Conservation (phyloP, 2,797 vertebrate species). For the Amblyraja radiata region DNA sequence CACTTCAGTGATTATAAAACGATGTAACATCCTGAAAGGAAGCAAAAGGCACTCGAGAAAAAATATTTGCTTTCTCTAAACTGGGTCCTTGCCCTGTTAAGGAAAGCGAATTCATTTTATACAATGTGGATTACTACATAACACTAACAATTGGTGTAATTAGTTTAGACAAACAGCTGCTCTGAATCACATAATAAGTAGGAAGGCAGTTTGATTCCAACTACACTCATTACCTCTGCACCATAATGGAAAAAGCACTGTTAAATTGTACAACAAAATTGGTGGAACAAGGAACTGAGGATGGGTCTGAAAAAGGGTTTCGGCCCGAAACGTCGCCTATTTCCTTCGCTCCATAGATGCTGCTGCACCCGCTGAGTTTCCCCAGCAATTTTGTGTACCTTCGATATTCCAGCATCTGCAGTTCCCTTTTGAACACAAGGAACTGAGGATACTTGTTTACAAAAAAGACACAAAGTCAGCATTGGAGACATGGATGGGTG, state of each 20-base stretch:
- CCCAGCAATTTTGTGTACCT: too few species aligned
- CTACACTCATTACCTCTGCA: neutral
- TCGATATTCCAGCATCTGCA: too few species aligned
- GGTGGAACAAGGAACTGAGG: neutral
- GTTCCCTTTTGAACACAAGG: too few species aligned
- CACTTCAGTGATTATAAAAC: too few species aligned
- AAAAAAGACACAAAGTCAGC: too few species aligned
- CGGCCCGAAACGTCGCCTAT: too few species aligned
- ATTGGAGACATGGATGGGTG: too few species aligned
- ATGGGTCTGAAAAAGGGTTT: too few species aligned
- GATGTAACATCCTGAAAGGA: too few species aligned
- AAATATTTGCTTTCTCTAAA: neutral
- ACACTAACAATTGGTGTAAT: neutral
- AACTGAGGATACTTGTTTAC: too few species aligned
- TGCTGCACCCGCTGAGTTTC: too few species aligned
- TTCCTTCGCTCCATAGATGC: too few species aligned
- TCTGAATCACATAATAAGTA: neutral
- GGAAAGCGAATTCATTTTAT: neutral
- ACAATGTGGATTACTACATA: neutral
- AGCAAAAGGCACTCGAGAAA: neutral
- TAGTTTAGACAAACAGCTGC: constrained; percentile 13
- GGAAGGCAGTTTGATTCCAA: neutral
- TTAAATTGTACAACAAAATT: neutral
- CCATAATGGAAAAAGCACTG: neutral
- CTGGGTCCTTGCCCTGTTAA: neutral